These are phyloP conservation scores for Sycophaga agraensis DNA, from an alignment of 1,140 invertebrate species.

Conservation along the genomic window DNA sequence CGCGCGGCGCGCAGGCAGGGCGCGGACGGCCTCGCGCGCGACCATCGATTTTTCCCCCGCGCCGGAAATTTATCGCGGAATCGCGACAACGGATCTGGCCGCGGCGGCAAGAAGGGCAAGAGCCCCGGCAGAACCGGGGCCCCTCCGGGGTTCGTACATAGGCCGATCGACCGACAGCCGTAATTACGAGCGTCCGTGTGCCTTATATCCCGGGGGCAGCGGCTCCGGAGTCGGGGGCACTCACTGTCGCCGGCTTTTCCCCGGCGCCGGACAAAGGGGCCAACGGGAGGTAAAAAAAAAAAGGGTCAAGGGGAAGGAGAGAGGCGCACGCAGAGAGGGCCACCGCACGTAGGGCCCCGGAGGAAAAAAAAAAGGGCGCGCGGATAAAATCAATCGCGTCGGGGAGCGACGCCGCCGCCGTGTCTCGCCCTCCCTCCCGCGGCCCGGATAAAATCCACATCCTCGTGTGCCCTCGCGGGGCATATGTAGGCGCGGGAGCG, in stretches of 20 bases:
- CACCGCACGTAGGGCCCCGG: neutral
- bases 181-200: constrained; percentile 19
- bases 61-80: constrained; percentile 24
- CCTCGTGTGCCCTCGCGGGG: constrained; percentile 12
- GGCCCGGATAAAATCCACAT: constrained; percentile 40
- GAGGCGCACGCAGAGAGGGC: neutral
- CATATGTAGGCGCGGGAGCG: neutral
- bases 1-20: neutral
- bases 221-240: neutral
- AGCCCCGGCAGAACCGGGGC: neutral
- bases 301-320: neutral
- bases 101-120: neutral
- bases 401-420: constrained; percentile 17
- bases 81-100: constrained; percentile 11
- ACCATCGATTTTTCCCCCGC: constrained; percentile 14
- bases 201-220: neutral
- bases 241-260: constrained; percentile 4
- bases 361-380: constrained; percentile 2
- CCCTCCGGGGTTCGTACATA: neutral
- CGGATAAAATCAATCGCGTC: constrained; percentile 37
- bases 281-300: neutral
- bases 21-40: neutral
- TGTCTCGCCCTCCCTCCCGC: neutral
- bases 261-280: too few species aligned
- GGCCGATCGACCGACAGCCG: constrained; percentile 5